Conservation (phyloP, 2,797 vertebrate genomes). For the Limosa lapponica region DNA sequence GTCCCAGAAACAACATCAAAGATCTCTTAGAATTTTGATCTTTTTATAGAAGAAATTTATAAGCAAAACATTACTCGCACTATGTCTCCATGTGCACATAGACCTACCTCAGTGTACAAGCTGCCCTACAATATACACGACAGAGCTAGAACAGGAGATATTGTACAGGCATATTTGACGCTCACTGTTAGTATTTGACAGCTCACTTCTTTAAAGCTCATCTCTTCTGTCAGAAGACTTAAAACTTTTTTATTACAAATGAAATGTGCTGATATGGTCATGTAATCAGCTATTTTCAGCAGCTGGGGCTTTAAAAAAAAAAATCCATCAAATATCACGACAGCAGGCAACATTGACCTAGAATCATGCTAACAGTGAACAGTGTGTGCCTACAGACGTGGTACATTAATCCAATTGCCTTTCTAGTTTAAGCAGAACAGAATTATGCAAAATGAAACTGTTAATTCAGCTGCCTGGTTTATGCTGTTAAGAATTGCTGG, state of each 20-base stretch:
- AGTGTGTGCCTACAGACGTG: not conserved
- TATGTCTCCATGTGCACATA: not conserved
- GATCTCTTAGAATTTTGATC: not conserved
- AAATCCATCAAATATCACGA: not conserved
- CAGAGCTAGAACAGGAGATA: not conserved
- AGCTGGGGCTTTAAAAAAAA: not conserved
- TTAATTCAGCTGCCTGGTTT: conserved; percentile 6
- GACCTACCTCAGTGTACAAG: not conserved
- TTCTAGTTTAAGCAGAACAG: not conserved
- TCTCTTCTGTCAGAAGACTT: not conserved
- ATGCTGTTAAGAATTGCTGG: not conserved
- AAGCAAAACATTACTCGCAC: not conserved
- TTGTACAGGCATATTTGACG: not conserved
- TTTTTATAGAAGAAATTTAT: not conserved
- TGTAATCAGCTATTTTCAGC: not conserved
- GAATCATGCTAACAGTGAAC: not conserved
- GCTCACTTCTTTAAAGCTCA: not conserved
- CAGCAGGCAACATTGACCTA: conserved; percentile 16
- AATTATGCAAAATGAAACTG: conserved; percentile 19
- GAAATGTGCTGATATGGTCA: not conserved
- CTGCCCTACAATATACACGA: not conserved
- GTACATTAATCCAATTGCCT: not conserved
- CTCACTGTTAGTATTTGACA: not conserved
- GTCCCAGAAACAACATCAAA: not conserved
- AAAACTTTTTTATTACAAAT: not conserved